Evolutionary conservation across 2,888 invertebrate species (phyloP).

Genomic region (Empis stercorea): DNA sequence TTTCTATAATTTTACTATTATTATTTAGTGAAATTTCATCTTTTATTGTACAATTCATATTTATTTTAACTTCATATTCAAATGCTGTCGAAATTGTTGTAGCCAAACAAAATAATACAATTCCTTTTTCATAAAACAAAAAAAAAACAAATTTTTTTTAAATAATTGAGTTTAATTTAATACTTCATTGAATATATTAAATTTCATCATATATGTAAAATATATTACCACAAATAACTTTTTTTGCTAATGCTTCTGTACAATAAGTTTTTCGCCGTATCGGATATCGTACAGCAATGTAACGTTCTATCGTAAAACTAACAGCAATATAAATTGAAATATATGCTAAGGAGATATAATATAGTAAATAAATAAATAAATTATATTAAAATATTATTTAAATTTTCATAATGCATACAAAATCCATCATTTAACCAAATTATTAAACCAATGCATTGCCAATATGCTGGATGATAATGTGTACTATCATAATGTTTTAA

Average conservation of each 20-base stretch:
- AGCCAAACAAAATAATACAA: constrained; percentile 44
- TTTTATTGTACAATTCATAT: background rate
- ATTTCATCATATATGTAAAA: constrained; percentile 11
- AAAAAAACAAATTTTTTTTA: constrained; percentile 21
- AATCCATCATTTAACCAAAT: constrained; percentile 54
- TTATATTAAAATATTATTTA: background rate
- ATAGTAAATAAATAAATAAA: too few relatives aligned
- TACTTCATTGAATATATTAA: background rate
- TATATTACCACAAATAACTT: constrained; percentile 46
- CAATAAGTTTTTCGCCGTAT: constrained; percentile 55
- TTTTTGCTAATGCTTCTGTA: constrained; percentile 55
- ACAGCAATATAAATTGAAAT: constrained; percentile 64
- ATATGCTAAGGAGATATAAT: constrained; percentile 37
- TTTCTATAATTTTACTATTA: too few relatives aligned
- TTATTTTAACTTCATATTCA: constrained; percentile 41
- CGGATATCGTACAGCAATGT: constrained; percentile 63
- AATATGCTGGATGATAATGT: constrained; percentile 41
- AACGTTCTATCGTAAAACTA: constrained; percentile 62
- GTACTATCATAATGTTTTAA: constrained; percentile 46
- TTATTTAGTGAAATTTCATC: too few relatives aligned
- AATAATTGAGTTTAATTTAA: background rate
- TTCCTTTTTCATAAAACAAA: constrained; percentile 16
- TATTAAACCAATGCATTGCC: constrained; percentile 45
- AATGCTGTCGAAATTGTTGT: constrained; percentile 53
- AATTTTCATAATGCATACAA: constrained; percentile 36